A percentile compares a stretch with the other conserved stretches of the same genome.
phyloP scores from a whole-genome alignment of 2,113 vertebrate species.

The Oreochromis niloticus region DNA sequence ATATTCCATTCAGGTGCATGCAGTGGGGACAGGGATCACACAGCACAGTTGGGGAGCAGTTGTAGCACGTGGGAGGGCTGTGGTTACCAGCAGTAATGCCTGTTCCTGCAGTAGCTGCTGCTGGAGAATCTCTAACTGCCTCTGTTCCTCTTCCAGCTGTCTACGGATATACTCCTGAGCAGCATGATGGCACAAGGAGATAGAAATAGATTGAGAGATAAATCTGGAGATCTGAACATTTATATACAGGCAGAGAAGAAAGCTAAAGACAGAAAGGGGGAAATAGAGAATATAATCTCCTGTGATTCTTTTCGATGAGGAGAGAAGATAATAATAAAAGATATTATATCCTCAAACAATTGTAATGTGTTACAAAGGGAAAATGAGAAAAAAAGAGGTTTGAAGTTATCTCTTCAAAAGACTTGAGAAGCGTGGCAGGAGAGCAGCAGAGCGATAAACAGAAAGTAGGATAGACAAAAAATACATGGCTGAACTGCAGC shows the following conservation, averaged over 20 bases:
- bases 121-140: conserved; percentile 99
- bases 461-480: neutral
- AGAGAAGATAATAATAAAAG: neutral
- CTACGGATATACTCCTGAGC: conserved; percentile 98
- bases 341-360: neutral
- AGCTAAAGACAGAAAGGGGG: neutral
- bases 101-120: conserved; percentile 98
- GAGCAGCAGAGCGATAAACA: neutral
- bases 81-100: conserved; percentile 96
- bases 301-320: neutral
- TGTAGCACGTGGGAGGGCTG: conserved; percentile 5
- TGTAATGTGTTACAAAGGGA: neutral
- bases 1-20: conserved; percentile 25
- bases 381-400: neutral
- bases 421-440: neutral
- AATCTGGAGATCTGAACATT: conserved; percentile 1
- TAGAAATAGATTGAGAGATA: conserved; percentile 17
- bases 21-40: conserved; percentile 30
- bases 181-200: conserved; percentile 50
- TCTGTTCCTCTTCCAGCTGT: conserved; percentile 98
- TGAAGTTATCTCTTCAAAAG: neutral
- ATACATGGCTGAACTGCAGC: neutral
- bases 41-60: conserved; percentile 24
- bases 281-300: neutral
- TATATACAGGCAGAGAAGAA: neutral